A percentile compares a stretch with the other conserved stretches of the same genome.
Evolutionary conservation across 2,113 vertebrate species (phyloP).

Genomic region (Esox niger): DNA sequence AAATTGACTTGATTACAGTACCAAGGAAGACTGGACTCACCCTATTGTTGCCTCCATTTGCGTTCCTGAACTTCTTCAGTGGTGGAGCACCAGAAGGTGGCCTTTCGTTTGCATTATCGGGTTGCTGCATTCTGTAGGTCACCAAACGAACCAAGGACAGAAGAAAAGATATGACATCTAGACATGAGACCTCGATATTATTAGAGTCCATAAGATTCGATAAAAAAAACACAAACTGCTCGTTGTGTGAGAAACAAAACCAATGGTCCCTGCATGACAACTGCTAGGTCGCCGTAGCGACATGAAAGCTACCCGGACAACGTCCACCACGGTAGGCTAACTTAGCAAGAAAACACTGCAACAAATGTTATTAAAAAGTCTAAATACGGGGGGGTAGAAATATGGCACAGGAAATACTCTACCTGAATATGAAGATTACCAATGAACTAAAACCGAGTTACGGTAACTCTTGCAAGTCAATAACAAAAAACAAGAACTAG

Average conservation of each 20-base stretch:
- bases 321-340: no score
- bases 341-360: no score
- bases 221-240: not conserved
- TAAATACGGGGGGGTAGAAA: no score
- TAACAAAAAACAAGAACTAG: not conserved
- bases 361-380: no score
- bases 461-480: no score
- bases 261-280: no score
- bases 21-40: not conserved
- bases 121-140: slow-evolving; percentile 23
- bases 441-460: no score
- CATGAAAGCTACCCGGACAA: no score
- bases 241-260: not conserved
- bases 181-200: not conserved
- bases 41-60: slow-evolving; percentile 46
- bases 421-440: no score
- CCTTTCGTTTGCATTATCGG: not conserved
- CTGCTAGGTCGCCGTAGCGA: no score
- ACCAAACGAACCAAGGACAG: no score
- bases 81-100: not conserved
- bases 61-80: slow-evolving; percentile 41
- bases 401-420: no score
- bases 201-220: not conserved
- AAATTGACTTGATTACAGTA: not conserved
- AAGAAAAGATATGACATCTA: not conserved